phyloP scores from a whole-genome alignment of 2,797 vertebrate species.

The Paedocypris micromegethes region DNA sequence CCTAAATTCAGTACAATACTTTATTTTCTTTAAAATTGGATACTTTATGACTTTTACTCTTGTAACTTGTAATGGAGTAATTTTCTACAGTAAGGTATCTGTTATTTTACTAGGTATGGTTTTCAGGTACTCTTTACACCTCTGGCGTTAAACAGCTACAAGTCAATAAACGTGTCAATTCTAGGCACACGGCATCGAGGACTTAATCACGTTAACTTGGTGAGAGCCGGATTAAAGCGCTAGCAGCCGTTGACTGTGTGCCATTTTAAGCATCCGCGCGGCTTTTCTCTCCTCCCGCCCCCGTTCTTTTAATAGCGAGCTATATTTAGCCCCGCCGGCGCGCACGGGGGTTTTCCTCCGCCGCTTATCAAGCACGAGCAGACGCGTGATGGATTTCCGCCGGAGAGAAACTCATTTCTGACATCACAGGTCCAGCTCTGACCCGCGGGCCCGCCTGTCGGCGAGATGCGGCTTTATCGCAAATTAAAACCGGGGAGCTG shows the following conservation, averaged over 20 bases:
- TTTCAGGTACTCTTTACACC: too few relatives aligned
- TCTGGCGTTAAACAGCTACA: too few relatives aligned
- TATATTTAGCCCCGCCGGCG: slow-evolving; percentile 21
- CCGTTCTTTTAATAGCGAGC: slow-evolving; percentile 25
- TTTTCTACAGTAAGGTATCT: too few relatives aligned
- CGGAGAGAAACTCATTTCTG: slow-evolving; percentile 22
- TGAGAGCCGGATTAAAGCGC: neutral
- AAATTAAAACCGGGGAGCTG: slow-evolving; percentile 8
- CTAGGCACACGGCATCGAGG: too few relatives aligned
- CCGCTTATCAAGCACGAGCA: slow-evolving; percentile 29
- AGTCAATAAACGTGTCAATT: too few relatives aligned
- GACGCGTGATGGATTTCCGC: slow-evolving; percentile 21
- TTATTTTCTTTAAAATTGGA: too few relatives aligned
- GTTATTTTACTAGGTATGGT: too few relatives aligned
- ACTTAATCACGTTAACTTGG: too few relatives aligned
- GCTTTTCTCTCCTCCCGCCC: neutral
- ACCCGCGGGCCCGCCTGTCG: slow-evolving; percentile 1
- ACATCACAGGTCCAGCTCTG: slow-evolving; percentile 27
- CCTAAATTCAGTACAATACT: too few relatives aligned
- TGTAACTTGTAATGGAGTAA: too few relatives aligned
- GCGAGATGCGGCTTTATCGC: slow-evolving; percentile 3
- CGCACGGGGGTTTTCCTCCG: slow-evolving; percentile 25
- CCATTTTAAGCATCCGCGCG: neutral
- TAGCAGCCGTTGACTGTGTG: too few relatives aligned
- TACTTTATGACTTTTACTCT: too few relatives aligned